phyloP scores from a whole-genome alignment of 2,888 invertebrate species.

The Eupeodes latifasciatus region DNA sequence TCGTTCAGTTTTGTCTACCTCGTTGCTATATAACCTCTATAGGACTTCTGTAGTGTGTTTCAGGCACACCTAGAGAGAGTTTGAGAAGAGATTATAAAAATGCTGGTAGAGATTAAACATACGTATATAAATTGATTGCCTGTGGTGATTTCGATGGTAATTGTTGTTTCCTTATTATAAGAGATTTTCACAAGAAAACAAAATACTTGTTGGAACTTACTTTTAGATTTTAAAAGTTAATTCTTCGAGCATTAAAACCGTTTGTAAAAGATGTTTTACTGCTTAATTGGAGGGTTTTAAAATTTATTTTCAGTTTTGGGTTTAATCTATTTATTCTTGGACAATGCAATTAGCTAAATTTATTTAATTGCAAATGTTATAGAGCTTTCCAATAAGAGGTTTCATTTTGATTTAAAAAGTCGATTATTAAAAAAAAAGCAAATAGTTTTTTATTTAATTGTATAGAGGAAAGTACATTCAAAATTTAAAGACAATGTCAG shows the following conservation, averaged over 20 bases:
- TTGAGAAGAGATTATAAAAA: neutral
- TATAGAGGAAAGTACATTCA: no score
- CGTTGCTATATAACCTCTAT: no score
- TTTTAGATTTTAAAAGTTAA: neutral
- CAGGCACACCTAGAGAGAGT: neutral
- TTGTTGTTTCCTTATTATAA: slow-evolving; percentile 9
- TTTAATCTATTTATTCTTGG: neutral
- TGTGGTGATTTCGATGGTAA: slow-evolving; percentile 28
- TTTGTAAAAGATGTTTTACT: neutral
- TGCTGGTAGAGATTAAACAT: slow-evolving; percentile 25
- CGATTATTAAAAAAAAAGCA: no score
- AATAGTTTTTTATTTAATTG: no score
- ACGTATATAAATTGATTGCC: slow-evolving; percentile 32
- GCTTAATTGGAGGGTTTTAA: neutral
- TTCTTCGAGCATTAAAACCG: neutral
- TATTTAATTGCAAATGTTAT: no score
- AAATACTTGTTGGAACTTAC: neutral
- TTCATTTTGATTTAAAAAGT: no score
- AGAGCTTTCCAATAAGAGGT: no score
- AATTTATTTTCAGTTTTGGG: neutral
- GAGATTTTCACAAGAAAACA: neutral
- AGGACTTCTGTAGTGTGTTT: neutral
- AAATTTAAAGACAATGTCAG: no score
- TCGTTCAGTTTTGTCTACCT: neutral
- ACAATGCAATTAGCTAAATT: no score